These are phyloP conservation scores for Nettapus auritus DNA, from an alignment of 2,113 vertebrate species.

Conservation along the genomic window DNA sequence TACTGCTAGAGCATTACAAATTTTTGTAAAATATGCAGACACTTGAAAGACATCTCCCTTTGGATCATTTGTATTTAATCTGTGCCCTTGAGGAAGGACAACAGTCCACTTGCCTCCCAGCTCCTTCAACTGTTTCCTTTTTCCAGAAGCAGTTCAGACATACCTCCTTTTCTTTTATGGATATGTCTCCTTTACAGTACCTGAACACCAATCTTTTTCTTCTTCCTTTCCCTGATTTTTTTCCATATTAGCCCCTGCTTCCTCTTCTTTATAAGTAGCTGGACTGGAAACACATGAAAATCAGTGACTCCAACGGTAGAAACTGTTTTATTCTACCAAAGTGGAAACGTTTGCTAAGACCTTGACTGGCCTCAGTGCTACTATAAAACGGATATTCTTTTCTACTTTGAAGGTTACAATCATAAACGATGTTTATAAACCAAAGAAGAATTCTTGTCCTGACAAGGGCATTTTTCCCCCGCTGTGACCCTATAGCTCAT, in stretches of 20 bases:
- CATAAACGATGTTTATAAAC: slow-evolving; percentile 32
- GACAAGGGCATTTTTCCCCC: neutral
- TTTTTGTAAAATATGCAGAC: neutral
- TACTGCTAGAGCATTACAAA: neutral
- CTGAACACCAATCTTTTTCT: neutral
- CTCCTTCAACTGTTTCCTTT: neutral
- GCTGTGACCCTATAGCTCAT: neutral
- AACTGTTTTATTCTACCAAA: neutral
- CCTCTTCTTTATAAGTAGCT: neutral
- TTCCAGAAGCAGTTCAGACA: neutral
- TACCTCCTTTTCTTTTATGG: neutral
- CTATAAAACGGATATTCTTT: neutral
- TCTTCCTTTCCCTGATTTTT: neutral
- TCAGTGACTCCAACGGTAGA: neutral
- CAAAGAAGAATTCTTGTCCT: neutral
- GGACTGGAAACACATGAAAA: neutral
- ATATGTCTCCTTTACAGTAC: neutral
- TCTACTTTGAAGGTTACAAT: neutral
- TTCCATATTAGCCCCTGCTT: neutral
- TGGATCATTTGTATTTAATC: neutral
- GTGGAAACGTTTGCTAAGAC: neutral
- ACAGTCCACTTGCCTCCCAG: neutral
- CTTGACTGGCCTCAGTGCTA: neutral
- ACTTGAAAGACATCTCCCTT: neutral
- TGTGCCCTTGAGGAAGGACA: neutral